Evolutionary conservation across 2,888 invertebrate species (phyloP), one percentile per base, ranked within the genome.

Genomic region (Drosophila barbarae): DNA sequence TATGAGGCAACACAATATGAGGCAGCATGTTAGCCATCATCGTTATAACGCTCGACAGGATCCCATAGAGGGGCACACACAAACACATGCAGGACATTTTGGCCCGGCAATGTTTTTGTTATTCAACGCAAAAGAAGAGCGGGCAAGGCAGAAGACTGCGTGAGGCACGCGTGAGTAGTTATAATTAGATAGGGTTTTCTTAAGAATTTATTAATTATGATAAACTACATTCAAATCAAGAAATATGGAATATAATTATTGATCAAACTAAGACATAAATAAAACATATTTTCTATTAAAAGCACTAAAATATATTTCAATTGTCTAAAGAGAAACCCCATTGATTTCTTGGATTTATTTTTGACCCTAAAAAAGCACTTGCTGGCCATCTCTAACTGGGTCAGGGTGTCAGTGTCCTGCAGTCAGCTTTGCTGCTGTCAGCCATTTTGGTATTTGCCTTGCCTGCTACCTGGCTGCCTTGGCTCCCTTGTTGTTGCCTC

Each of bases 381-480:
- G 28, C 13, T 34, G 36, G 15, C 56, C 85, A 84, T 82, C 78
- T 69, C 85, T 78, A 84, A 46, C 69, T 34, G 42, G 61, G 60
- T 9, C 42, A 30, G 56, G 76, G 66, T 53, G 69, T 59, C 55
- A 71, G 41, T 60, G 64, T 73, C 76, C 79, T 73, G 74, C 81
- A 83, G 81, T 82, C 77, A 70, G 85, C 50, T 63, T 69, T 78
- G 85, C 76, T 70, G 64, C 83, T 84, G 80, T 85, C 78, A 85
- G 77, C 74, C 69, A 79, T 85, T 83, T 83, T 52, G 56, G 63
- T 56, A 55, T 46, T 58, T 58, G 46, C 28, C 55, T 36, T 53
- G 42, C 21, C 26, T 32, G 49, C 50, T 66, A 49, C 38, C 30
- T 8, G 46, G 63, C 64, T 77, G 34, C 66, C 65, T 54, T 57